Conservation (phyloP, 2,888 invertebrate genomes). For the Incurvaria masculella region DNA sequence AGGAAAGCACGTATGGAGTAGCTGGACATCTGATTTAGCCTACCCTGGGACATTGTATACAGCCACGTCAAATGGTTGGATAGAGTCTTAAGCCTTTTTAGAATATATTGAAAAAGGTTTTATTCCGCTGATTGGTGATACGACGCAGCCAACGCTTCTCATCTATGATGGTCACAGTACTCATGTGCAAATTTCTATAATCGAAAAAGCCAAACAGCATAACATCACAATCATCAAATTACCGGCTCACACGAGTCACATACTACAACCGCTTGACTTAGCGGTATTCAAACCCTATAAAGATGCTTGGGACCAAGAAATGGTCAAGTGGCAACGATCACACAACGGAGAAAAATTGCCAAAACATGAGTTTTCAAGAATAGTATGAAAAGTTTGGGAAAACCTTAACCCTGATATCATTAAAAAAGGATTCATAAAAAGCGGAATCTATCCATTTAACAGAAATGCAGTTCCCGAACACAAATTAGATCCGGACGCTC, state of each 20-base stretch:
- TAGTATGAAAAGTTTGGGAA: too few species aligned
- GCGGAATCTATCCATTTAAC: too few species aligned
- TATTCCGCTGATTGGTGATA: constrained; percentile 1
- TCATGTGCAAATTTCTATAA: constrained; percentile 15
- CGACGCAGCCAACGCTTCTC: constrained; percentile 14
- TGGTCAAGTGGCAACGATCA: too few species aligned
- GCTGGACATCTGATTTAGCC: constrained; percentile 3
- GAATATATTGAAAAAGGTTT: constrained; percentile 3
- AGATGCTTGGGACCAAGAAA: constrained; percentile 1
- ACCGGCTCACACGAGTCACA: background rate
- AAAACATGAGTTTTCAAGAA: too few species aligned
- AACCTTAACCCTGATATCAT: too few species aligned
- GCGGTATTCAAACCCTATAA: constrained; percentile 1
- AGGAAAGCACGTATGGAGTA: constrained; percentile 5
- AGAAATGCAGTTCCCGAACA: too few species aligned
- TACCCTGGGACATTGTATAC: constrained; percentile 15
- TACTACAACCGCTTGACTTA: constrained; percentile 1
- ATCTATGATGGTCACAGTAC: constrained; percentile 19
- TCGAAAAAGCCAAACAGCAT: constrained; percentile 8
- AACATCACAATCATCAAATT: constrained; percentile 3
- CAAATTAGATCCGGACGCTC: too few species aligned
- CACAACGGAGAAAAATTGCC: too few species aligned
- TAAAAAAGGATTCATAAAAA: too few species aligned
- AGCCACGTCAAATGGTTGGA: constrained; percentile 21
- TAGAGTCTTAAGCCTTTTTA: constrained; percentile 14